These are phyloP conservation scores for Mastacembelus armatus DNA, from an alignment of 2,797 vertebrate species.

Conservation along the genomic window DNA sequence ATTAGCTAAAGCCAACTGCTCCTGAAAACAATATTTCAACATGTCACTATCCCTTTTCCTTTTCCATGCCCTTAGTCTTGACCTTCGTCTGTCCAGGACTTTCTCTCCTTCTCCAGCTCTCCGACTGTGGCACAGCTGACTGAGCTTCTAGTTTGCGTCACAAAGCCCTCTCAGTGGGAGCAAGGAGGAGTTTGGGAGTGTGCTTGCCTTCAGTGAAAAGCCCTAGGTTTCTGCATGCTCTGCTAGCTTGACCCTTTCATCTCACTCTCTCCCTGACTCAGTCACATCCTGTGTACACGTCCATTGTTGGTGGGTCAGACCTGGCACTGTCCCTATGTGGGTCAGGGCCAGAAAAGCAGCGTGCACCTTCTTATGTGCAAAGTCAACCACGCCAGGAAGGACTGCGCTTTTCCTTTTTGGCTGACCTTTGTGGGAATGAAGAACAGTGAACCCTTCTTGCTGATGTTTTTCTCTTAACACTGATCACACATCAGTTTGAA, in stretches of 20 bases:
- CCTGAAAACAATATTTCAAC: conserved; percentile 9
- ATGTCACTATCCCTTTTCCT: neutral
- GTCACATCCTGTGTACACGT: conserved; percentile 24
- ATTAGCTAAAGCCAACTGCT: conserved; percentile 26
- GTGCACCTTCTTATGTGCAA: conserved; percentile 51
- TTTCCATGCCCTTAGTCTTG: conserved; percentile 9
- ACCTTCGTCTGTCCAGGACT: conserved; percentile 20
- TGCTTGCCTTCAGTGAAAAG: conserved; percentile 40
- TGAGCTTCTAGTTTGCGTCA: conserved; percentile 48
- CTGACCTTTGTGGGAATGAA: conserved; percentile 38
- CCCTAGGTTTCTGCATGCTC: conserved; percentile 51
- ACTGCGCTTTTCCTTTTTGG: conserved; percentile 44
- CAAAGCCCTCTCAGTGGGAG: conserved; percentile 57
- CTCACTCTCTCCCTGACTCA: conserved; percentile 25
- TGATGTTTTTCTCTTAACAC: neutral
- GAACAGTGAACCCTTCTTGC: conserved; percentile 10
- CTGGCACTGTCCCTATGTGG: conserved; percentile 34
- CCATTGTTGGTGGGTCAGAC: conserved; percentile 43
- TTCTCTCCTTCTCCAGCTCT: conserved; percentile 23
- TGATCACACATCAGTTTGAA: neutral
- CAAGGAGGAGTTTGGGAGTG: conserved; percentile 46
- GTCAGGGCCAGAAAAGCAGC: conserved; percentile 54
- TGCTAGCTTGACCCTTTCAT: conserved; percentile 44
- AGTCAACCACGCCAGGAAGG: conserved; percentile 40
- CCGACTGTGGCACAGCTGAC: conserved; percentile 48